Evolutionary conservation across 2,888 invertebrate genomes (phyloP).

Genomic region (Oligia strigilis): DNA sequence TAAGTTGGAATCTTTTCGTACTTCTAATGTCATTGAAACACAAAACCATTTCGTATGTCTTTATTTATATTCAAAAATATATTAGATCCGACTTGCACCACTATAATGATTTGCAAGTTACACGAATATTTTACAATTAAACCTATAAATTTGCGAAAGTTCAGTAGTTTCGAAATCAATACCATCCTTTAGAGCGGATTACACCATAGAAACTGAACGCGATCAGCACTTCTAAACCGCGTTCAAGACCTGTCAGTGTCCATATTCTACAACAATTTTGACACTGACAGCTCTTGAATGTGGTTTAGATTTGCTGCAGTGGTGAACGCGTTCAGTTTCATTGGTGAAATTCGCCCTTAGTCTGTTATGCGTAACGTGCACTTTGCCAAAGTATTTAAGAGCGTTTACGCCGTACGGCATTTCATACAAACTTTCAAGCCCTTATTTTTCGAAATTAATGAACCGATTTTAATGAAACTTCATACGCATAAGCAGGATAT

Average conservation of each 20-base stretch:
- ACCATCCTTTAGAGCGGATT: neutral
- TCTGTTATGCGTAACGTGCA: neutral
- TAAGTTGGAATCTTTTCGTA: neutral
- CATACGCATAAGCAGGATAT: no score
- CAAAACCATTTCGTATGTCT: neutral
- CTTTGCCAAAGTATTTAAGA: neutral
- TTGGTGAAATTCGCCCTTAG: neutral
- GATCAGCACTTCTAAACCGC: neutral
- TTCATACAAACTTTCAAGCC: no score
- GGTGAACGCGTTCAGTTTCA: neutral
- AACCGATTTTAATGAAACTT: no score
- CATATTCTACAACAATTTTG: neutral
- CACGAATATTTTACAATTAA: no score
- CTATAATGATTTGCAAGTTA: neutral
- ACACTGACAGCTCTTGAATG: neutral
- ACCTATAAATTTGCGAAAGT: neutral
- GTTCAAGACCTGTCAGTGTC: no score
- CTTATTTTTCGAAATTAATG: no score
- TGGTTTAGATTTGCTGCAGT: neutral
- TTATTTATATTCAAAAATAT: neutral
- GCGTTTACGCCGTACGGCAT: no score
- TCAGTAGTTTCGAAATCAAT: neutral
- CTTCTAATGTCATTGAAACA: neutral
- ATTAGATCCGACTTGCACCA: neutral
- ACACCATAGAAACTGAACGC: neutral